These are phyloP conservation scores for Brachymystax lenok DNA, from an alignment of 2,797 vertebrate species.

Conservation along the genomic window DNA sequence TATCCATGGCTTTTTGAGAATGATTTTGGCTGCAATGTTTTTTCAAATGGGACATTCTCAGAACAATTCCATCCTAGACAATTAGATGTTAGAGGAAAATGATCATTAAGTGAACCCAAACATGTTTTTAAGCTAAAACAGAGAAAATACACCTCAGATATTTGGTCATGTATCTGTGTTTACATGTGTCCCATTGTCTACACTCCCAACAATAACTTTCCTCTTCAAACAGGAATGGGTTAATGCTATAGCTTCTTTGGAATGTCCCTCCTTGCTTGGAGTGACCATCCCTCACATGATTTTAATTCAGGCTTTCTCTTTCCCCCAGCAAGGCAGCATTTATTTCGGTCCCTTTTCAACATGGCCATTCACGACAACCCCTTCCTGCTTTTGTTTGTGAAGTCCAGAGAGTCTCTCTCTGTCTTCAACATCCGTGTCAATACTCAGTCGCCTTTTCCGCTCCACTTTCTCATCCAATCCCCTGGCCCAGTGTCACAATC, in stretches of 20 bases:
- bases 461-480: conserved; percentile 34
- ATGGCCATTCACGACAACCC: conserved; percentile 7
- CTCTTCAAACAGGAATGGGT: conserved; percentile 28
- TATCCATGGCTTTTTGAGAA: background rate
- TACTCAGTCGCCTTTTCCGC: conserved; percentile 52
- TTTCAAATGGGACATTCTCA: background rate
- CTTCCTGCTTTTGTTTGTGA: conserved; percentile 73
- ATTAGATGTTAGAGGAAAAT: background rate
- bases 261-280: conserved; percentile 30
- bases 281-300: background rate
- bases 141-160: background rate
- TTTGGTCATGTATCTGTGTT: background rate
- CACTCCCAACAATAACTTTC: conserved; percentile 40
- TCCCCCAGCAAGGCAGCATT: conserved; percentile 18
- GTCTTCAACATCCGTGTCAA: conserved; percentile 22
- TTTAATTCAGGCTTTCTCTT: conserved; percentile 1
- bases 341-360: conserved; percentile 20
- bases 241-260: conserved; percentile 21
- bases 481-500: background rate
- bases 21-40: too few relatives aligned
- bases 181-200: background rate
- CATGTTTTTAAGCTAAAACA: background rate
- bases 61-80: background rate
- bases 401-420: conserved; percentile 47
- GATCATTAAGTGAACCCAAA: background rate